phyloP scores from a whole-genome alignment of 2,797 vertebrate species.

The Periophthalmus magnuspinnatus region DNA sequence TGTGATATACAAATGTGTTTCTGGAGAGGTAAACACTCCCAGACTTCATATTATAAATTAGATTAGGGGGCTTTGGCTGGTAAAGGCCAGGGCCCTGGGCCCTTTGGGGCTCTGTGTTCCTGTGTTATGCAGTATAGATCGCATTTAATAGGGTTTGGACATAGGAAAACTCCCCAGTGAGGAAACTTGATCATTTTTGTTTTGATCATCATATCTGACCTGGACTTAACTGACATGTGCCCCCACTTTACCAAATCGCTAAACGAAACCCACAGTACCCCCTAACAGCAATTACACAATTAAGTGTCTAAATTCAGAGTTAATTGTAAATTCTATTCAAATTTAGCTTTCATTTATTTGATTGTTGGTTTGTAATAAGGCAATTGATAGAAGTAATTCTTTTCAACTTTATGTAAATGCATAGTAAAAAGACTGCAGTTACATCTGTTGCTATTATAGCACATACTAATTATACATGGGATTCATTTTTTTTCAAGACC shows the following conservation, averaged over 20 bases:
- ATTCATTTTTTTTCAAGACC: not conserved
- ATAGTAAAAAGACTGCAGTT: not conserved
- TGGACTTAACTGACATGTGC: constrained; percentile 75
- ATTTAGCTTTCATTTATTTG: constrained; percentile 39
- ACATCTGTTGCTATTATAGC: not conserved
- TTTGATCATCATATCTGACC: constrained; percentile 72
- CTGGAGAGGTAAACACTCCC: constrained; percentile 68
- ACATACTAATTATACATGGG: not conserved
- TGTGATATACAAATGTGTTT: constrained; percentile 61
- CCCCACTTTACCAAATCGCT: constrained; percentile 66
- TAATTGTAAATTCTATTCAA: constrained; percentile 37
- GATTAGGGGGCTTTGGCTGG: constrained; percentile 66
- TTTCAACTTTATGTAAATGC: not conserved
- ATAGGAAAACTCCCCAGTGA: constrained; percentile 54
- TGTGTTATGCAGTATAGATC: constrained; percentile 47
- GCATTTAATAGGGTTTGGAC: constrained; percentile 53
- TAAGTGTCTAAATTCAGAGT: constrained; percentile 39
- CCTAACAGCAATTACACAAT: constrained; percentile 53
- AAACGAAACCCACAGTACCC: constrained; percentile 61
- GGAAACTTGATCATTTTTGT: constrained; percentile 70
- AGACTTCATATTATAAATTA: constrained; percentile 72
- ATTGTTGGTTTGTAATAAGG: constrained; percentile 31
- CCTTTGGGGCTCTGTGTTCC: constrained; percentile 58
- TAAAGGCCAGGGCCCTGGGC: constrained; percentile 51
- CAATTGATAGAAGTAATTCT: not conserved